Conservation (phyloP, 2,888 invertebrate species). For the Nephrotoma appendiculata region DNA sequence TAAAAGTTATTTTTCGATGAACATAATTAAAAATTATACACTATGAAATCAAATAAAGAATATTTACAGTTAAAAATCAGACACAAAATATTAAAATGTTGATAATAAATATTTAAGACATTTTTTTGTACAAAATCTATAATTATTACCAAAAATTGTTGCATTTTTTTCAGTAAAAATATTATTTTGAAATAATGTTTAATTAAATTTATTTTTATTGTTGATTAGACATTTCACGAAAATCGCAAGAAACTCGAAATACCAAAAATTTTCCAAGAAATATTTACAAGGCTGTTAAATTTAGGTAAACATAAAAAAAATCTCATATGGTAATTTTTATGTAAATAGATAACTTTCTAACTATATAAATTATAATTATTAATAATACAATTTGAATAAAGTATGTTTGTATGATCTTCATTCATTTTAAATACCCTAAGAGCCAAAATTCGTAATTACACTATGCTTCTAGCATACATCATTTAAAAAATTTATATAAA, state of each 20-base stretch:
- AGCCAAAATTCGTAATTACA: too few relatives aligned
- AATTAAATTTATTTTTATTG: neutral
- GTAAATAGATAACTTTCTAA: neutral
- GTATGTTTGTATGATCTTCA: neutral
- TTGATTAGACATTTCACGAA: neutral
- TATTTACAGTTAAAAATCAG: neutral
- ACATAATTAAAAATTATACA: neutral
- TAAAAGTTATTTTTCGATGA: neutral
- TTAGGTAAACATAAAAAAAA: neutral
- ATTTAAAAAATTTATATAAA: neutral
- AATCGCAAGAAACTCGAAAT: neutral
- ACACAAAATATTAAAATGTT: neutral
- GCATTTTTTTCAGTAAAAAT: neutral
- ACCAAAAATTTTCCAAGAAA: neutral
- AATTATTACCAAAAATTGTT: neutral
- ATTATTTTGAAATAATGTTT: neutral
- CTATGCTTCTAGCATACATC: too few relatives aligned
- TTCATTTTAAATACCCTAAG: too few relatives aligned
- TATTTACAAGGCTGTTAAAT: neutral
- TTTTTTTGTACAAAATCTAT: neutral
- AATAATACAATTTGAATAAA: neutral
- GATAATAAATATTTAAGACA: neutral
- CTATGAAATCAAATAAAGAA: neutral
- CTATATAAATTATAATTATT: neutral
- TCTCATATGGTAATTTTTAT: neutral